phyloP scores from a whole-genome alignment of 2,113 vertebrate genomes.

The Clarias magur region DNA sequence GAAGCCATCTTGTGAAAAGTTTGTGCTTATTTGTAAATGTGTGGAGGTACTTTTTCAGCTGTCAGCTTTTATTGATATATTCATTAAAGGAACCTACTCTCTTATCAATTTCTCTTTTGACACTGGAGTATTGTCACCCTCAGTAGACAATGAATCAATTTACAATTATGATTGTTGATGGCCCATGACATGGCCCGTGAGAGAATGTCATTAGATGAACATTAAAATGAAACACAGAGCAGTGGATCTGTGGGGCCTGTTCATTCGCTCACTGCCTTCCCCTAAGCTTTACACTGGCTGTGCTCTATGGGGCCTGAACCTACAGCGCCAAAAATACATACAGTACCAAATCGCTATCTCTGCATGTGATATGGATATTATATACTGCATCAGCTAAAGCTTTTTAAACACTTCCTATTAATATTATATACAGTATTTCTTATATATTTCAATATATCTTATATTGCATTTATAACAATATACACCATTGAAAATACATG shows the following conservation, averaged over 20 bases:
- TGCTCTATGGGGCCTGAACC: conserved; percentile 34
- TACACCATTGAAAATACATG: not conserved
- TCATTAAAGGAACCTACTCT: conserved; percentile 78
- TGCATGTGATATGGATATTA: not conserved
- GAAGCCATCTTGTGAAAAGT: conserved; percentile 66
- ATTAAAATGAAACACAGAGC: conserved; percentile 79
- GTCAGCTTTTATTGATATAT: conserved; percentile 83
- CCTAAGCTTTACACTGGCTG: conserved; percentile 41
- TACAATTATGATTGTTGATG: conserved; percentile 86
- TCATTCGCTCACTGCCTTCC: conserved; percentile 37
- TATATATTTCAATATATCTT: too few relatives aligned
- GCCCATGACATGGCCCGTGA: conserved; percentile 80
- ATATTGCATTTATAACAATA: not conserved
- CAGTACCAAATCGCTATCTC: conserved; percentile 4
- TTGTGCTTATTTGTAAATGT: conserved; percentile 76
- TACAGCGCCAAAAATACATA: conserved; percentile 3
- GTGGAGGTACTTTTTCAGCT: conserved; percentile 74
- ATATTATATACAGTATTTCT: not conserved
- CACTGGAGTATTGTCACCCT: conserved; percentile 78
- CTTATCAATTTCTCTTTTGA: conserved; percentile 79
- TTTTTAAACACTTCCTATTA: not conserved
- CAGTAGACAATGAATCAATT: conserved; percentile 81
- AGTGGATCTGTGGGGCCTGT: conserved; percentile 59
- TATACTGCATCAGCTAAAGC: not conserved
- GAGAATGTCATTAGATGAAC: conserved; percentile 79